phyloP scores from a whole-genome alignment of 1,140 invertebrate species.

The Mercenaria mercenaria region DNA sequence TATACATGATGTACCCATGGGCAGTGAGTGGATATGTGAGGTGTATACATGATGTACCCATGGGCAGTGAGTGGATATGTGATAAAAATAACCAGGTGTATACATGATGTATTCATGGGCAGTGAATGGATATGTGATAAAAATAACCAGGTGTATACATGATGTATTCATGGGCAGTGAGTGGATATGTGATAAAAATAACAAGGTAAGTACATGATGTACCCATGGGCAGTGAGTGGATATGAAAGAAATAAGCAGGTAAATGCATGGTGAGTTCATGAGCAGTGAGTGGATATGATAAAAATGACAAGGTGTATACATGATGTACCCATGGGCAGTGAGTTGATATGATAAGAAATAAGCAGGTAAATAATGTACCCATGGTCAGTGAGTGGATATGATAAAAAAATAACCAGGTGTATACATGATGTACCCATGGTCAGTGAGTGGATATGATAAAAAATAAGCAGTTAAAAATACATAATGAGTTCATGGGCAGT shows the following conservation, averaged over 20 bases:
- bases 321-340: too few species aligned
- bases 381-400: constrained; percentile 98
- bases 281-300: constrained; percentile 97
- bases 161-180: constrained; percentile 99
- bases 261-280: constrained; percentile 88
- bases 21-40: constrained; percentile 98
- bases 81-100: too few species aligned
- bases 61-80: neutral
- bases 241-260: neutral
- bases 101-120: too few species aligned
- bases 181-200: constrained; percentile 98
- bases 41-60: constrained; percentile 93
- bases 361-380: constrained; percentile 93
- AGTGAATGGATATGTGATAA: constrained; percentile 98
- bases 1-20: constrained; percentile 99
- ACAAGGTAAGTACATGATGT: constrained; percentile 90
- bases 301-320: constrained; percentile 93
- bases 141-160: constrained; percentile 97
- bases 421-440: constrained; percentile 99
- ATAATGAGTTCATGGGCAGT: neutral
- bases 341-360: too few species aligned
- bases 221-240: neutral
- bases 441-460: constrained; percentile 97
- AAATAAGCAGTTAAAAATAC: constrained; percentile 96
- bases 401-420: constrained; percentile 99